These are phyloP conservation scores for Maccullochella peelii DNA, from an alignment of 2,113 vertebrate species.

Conservation along the genomic window DNA sequence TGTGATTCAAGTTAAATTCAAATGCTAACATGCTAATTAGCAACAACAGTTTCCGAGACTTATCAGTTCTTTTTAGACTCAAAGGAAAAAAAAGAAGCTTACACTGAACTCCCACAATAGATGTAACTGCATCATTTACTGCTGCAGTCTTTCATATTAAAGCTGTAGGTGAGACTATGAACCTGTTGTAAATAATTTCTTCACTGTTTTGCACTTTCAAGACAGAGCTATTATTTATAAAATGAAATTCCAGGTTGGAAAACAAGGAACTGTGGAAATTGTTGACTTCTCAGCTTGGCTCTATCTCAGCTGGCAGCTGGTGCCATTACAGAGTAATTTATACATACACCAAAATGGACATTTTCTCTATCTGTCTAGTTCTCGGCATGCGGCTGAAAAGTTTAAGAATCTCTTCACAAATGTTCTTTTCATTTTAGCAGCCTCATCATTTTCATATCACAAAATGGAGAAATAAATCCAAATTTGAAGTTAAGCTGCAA, in stretches of 20 bases:
- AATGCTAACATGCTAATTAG: neutral
- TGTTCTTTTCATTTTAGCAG: slow-evolving; percentile 53
- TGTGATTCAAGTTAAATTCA: neutral
- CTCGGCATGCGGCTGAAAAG: slow-evolving; percentile 49
- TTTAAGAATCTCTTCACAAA: slow-evolving; percentile 63
- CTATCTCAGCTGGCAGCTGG: slow-evolving; percentile 43
- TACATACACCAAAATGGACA: slow-evolving; percentile 54
- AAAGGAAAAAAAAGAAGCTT: neutral
- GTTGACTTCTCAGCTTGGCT: slow-evolving; percentile 37
- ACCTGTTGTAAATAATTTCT: neutral
- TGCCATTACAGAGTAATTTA: slow-evolving; percentile 48
- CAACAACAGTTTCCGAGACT: neutral
- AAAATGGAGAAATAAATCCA: slow-evolving; percentile 53
- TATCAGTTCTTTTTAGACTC: neutral
- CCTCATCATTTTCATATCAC: slow-evolving; percentile 58
- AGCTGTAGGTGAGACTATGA: neutral
- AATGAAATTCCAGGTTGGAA: neutral
- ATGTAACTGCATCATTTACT: neutral
- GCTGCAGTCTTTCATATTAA: neutral
- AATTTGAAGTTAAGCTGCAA: slow-evolving; percentile 71
- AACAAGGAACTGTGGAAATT: slow-evolving; percentile 29
- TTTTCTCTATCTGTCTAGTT: slow-evolving; percentile 71
- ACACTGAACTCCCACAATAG: neutral
- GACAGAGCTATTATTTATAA: slow-evolving; percentile 8
- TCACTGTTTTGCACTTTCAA: slow-evolving; percentile 6